These are phyloP conservation scores for Leptocoma aspasia DNA, from an alignment of 2,113 vertebrate species.

Conservation along the genomic window DNA sequence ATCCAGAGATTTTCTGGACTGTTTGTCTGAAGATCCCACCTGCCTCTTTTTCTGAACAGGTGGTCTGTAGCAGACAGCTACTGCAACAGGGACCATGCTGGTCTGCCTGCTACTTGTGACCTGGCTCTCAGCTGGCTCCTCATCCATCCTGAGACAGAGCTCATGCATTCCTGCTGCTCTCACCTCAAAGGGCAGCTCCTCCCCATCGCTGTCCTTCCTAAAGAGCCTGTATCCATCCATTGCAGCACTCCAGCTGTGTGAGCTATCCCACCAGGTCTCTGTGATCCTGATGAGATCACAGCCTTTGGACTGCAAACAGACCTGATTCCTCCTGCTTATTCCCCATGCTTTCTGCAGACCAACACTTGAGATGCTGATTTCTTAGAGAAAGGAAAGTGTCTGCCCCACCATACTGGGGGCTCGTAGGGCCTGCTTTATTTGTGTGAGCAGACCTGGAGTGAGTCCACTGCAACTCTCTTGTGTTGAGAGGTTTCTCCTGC, in stretches of 20 bases:
- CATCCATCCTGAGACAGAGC: not conserved
- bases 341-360: not conserved
- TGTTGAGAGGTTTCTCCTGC: rapidly evolving
- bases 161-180: not conserved
- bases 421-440: too few relatives aligned
- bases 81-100: not conserved
- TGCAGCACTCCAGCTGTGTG: not conserved
- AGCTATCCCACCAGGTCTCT: not conserved
- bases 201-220: not conserved
- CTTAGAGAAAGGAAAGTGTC: not conserved
- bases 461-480: not conserved
- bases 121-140: not conserved
- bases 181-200: not conserved
- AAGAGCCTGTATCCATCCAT: not conserved
- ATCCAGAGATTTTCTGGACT: not conserved
- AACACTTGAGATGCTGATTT: not conserved
- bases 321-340: not conserved
- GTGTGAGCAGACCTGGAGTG: not conserved
- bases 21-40: not conserved
- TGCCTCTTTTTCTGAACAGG: not conserved
- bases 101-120: not conserved
- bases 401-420: not conserved
- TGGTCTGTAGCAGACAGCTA: not conserved
- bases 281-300: not conserved
- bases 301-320: not conserved